These are phyloP conservation scores for Esox niger DNA, from an alignment of 2,113 vertebrate species.

Conservation along the genomic window DNA sequence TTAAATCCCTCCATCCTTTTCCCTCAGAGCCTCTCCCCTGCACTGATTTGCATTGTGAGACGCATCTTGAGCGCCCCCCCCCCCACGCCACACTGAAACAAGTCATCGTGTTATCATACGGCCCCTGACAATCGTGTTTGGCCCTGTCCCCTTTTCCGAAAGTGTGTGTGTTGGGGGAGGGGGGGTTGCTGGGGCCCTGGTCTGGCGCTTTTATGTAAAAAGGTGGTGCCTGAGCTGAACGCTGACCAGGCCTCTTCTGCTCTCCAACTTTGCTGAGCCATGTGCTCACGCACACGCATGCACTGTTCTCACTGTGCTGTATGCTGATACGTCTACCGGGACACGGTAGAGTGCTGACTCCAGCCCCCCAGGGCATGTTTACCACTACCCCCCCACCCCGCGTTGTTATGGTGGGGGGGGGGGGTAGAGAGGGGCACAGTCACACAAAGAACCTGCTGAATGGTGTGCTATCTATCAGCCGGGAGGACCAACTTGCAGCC, in stretches of 20 bases:
- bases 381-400: constrained; percentile 46
- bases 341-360: constrained; percentile 72
- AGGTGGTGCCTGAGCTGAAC: constrained; percentile 61
- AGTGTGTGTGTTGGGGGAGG: too few relatives aligned
- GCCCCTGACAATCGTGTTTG: constrained; percentile 57
- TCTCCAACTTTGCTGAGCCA: constrained; percentile 71
- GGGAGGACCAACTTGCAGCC: not conserved
- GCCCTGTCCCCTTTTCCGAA: constrained; percentile 28
- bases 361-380: constrained; percentile 72
- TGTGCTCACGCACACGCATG: constrained; percentile 22
- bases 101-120: constrained; percentile 4
- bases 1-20: too few relatives aligned
- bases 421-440: not conserved
- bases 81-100: not conserved
- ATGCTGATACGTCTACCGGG: constrained; percentile 19
- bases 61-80: not conserved
- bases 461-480: constrained; percentile 52
- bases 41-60: not conserved
- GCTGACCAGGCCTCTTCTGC: constrained; percentile 69
- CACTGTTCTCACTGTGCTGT: constrained; percentile 40
- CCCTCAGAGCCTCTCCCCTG: not conserved
- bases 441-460: constrained; percentile 80
- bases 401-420: constrained; percentile 52
- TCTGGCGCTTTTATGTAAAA: constrained; percentile 58
- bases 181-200: constrained; percentile 49